Conservation (phyloP, 2,113 vertebrate genomes). For the Chunga burmeisteri region DNA sequence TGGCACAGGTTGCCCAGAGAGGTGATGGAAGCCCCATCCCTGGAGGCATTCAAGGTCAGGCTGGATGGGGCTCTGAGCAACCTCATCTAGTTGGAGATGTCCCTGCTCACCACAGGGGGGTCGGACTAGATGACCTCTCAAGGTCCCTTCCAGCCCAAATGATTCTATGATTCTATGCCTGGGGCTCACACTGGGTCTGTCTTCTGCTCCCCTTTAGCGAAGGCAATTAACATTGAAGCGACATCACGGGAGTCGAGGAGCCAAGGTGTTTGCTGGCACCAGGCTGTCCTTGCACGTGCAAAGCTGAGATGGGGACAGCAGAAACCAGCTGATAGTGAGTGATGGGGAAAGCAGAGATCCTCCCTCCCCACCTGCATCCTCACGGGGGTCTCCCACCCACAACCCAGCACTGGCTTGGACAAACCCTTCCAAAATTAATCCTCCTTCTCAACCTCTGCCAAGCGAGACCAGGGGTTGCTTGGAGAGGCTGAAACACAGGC, state of each 20-base stretch:
- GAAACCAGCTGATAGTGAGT: background rate
- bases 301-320: background rate
- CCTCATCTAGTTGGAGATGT: too few species aligned
- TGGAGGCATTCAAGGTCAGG: too few species aligned
- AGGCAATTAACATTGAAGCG: rapidly evolving
- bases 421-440: background rate
- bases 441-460: background rate
- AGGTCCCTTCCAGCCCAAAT: too few species aligned
- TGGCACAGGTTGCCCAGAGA: too few species aligned
- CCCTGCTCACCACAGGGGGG: too few species aligned
- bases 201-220: background rate
- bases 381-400: rapidly evolving
- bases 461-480: rapidly evolving
- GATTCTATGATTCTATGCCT: too few species aligned
- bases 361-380: background rate
- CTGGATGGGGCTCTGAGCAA: too few species aligned
- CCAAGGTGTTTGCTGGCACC: background rate
- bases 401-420: background rate
- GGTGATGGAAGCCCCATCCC: too few species aligned
- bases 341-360: background rate
- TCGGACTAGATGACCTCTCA: too few species aligned
- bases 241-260: background rate
- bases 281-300: background rate
- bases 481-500: background rate
- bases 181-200: background rate